Percentiles rank a stretch among this genome's conserved stretches.
Evolutionary conservation across 1,140 invertebrate genomes (phyloP).

Genomic region (Danaus melanippus): DNA sequence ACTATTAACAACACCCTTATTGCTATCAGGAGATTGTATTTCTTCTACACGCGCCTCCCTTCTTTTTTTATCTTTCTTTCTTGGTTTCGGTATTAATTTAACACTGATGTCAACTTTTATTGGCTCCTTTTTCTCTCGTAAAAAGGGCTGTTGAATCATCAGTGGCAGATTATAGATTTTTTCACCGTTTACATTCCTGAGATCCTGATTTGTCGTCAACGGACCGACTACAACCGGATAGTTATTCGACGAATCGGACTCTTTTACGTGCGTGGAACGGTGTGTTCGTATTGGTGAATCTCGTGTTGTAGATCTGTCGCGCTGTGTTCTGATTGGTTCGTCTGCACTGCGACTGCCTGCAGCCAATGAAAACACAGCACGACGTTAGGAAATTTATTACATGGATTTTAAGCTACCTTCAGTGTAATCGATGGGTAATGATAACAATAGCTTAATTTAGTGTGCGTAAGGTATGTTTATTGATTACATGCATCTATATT

Average conservation of each 20-base stretch:
- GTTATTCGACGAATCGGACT: slow-evolving; percentile 75
- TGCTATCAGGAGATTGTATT: slow-evolving; percentile 40
- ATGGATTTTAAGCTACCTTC: slow-evolving; percentile 6
- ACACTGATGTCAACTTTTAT: slow-evolving; percentile 87
- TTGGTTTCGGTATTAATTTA: slow-evolving; percentile 79
- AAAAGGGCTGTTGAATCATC: slow-evolving; percentile 76
- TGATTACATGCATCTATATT: slow-evolving; percentile 48
- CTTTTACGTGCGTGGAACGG: slow-evolving; percentile 62
- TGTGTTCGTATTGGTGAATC: slow-evolving; percentile 40
- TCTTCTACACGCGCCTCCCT: slow-evolving; percentile 52
- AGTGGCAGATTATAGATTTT: slow-evolving; percentile 70
- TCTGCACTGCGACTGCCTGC: slow-evolving; percentile 68
- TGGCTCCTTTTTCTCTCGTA: slow-evolving; percentile 81
- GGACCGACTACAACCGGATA: slow-evolving; percentile 67
- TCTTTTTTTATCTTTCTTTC: slow-evolving; percentile 60
- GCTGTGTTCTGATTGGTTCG: slow-evolving; percentile 71
- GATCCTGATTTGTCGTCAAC: slow-evolving; percentile 71
- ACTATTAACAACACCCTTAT: slow-evolving; percentile 51
- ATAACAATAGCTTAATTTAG: slow-evolving; percentile 33
- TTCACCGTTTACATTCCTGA: slow-evolving; percentile 60
- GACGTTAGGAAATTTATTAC: slow-evolving; percentile 49
- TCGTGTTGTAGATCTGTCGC: slow-evolving; percentile 57
- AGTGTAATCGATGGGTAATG: slow-evolving; percentile 42
- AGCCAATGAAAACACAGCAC: slow-evolving; percentile 71
- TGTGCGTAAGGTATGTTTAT: slow-evolving; percentile 29